phyloP scores from a whole-genome alignment of 2,113 vertebrate species.

The Pseudopipra pipra region DNA sequence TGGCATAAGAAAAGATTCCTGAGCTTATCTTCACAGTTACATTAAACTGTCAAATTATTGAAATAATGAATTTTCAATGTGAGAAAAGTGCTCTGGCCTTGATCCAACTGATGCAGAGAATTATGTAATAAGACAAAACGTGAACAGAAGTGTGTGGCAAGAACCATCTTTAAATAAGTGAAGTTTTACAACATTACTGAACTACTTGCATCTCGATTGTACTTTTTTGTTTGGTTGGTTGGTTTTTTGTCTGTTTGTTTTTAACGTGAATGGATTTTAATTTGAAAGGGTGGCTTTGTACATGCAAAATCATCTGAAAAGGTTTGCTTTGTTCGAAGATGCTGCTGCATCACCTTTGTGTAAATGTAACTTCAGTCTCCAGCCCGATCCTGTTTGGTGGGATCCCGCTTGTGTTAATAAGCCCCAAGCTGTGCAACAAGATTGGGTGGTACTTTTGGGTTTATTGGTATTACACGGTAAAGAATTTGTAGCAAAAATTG shows the following conservation, averaged over 20 bases:
- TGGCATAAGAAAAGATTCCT: not conserved
- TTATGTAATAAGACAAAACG: not conserved
- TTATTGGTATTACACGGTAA: not conserved
- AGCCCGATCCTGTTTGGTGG: fast-evolving
- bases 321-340: not conserved
- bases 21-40: not conserved
- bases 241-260: not conserved
- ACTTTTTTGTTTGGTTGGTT: not conserved
- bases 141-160: not conserved
- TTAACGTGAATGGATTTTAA: not conserved
- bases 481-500: conserved; percentile 46
- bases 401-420: not conserved
- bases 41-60: not conserved
- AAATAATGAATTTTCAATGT: not conserved
- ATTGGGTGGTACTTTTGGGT: not conserved
- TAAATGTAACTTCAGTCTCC: not conserved
- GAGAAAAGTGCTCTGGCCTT: not conserved
- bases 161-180: not conserved
- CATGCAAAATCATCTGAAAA: not conserved
- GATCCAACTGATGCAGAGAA: not conserved
- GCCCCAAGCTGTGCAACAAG: not conserved
- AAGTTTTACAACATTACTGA: not conserved
- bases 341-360: not conserved
- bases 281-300: not conserved
- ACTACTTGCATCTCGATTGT: not conserved